phyloP scores from a whole-genome alignment of 2,888 invertebrate genomes.

The Neoascia interrupta region DNA sequence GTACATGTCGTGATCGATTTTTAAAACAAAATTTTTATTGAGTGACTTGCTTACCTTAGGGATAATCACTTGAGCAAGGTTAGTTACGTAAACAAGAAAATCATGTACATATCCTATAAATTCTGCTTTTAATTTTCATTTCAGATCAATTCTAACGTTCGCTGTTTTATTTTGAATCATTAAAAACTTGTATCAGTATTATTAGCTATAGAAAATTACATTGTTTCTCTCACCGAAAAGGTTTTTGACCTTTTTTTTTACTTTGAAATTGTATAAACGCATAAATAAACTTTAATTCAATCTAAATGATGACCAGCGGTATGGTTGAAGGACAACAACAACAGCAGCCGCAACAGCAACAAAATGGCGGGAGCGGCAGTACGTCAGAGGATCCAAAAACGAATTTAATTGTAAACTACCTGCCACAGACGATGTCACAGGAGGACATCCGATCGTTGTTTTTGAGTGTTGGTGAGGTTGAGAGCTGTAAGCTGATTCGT shows the following conservation, averaged over 20 bases:
- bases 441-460: conserved; percentile 97
- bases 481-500: conserved; percentile 97
- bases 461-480: conserved; percentile 96
- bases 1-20: conserved; percentile 66
- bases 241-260: conserved; percentile 27
- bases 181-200: conserved; percentile 63
- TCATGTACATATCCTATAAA: neutral
- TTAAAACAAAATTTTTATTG: conserved; percentile 56
- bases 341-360: conserved; percentile 79
- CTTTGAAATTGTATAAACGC: conserved; percentile 29
- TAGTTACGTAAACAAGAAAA: no score
- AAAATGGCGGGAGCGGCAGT: conserved; percentile 71
- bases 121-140: conserved; percentile 1
- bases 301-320: conserved; percentile 73
- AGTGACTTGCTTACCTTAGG: conserved; percentile 39
- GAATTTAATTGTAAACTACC: conserved; percentile 96
- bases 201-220: conserved; percentile 57
- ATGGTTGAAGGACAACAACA: conserved; percentile 89
- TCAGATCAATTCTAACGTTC: conserved; percentile 48
- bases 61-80: conserved; percentile 51
- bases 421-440: conserved; percentile 96
- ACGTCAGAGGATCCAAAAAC: conserved; percentile 89
- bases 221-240: conserved; percentile 37
- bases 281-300: conserved; percentile 42
- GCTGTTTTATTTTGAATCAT: conserved; percentile 58